Base-by-base conservation (phyloP, 2,888 invertebrate species). In the Ecdyonurus torrentis region DNA sequence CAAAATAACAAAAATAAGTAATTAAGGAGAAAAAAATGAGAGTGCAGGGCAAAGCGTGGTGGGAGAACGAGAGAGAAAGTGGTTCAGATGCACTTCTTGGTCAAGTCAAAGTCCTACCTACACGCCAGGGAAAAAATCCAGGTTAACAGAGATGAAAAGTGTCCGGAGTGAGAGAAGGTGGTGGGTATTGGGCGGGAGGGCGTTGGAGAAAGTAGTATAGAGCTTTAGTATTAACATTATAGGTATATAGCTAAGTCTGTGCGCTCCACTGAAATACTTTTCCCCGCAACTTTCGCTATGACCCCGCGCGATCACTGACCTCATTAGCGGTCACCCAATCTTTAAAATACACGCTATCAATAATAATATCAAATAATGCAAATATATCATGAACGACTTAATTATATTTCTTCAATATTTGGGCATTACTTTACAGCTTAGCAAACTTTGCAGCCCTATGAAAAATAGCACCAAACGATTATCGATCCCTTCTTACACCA, bases 191-290 rank as follows among this genome's bases (percentile, higher is more conserved):
- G n/a, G 37, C 37, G 5, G 7, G 5, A 15, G 7, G 15, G 37
- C 15, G 37, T 37, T 37, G 37, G 37, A 37, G 37, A 37, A 37
- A 37, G 37, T 37, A 37, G 37, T 37, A 37, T 37, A 37, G 37
- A 15, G 7, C 5, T 15, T 37, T 10, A 15, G 37, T 15, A 37
- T 10, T 37, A 37, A 10, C 37, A 37, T 10, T n/a, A 15, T 15
- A 37, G 37, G 37, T 37, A 37, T n/a, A n/a, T 37, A 37, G 37
- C 37, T 15, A 37, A 15, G 37, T 15, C 37, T 37, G 37, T 37
- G 37, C 37, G 55, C 55, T 55, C 55, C 55, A 55, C 55, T 55
- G 55, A 55, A 55, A 55, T 22, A 55, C 55, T 55, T 55, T 55
- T 55, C 55, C 55, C n/a, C 22, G 7, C 22, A 55, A 55, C 55